Percentiles rank a stretch among this genome's conserved stretches.
These are phyloP conservation scores for Pseudococcus viburni DNA, from an alignment of 2,888 invertebrate genomes.

Conservation along the genomic window DNA sequence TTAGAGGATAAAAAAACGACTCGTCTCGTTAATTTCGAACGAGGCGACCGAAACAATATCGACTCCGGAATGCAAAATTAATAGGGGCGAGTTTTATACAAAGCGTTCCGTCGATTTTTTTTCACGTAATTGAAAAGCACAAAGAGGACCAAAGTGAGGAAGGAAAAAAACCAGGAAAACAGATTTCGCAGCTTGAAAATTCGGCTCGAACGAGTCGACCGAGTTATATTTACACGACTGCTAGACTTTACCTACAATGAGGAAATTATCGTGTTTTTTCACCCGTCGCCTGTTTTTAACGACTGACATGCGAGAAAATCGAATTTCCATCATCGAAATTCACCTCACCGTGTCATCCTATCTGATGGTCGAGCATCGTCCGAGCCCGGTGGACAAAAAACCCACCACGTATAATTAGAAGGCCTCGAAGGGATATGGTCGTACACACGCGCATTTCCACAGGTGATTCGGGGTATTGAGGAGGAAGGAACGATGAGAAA, in stretches of 20 bases:
- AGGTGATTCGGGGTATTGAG: neutral
- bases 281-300: neutral
- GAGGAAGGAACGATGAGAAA: neutral
- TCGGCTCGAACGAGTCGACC: neutral
- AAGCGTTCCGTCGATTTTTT: neutral
- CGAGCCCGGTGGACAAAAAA: neutral
- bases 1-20: neutral
- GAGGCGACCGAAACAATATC: neutral
- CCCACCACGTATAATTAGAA: no score
- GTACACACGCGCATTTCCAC: neutral
- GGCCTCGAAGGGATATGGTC: neutral
- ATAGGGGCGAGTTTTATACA: neutral
- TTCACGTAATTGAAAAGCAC: constrained; percentile 27
- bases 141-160: neutral
- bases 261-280: neutral
- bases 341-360: neutral
- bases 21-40: neutral
- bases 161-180: neutral
- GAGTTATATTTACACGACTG: neutral
- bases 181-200: neutral
- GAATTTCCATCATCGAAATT: constrained; percentile 24
- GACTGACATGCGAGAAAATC: constrained; percentile 36
- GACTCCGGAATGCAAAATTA: neutral
- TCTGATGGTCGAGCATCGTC: constrained; percentile 1
- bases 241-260: neutral